These are phyloP conservation scores for Monopis laevigella DNA, from an alignment of 2,888 invertebrate species.

Conservation along the genomic window DNA sequence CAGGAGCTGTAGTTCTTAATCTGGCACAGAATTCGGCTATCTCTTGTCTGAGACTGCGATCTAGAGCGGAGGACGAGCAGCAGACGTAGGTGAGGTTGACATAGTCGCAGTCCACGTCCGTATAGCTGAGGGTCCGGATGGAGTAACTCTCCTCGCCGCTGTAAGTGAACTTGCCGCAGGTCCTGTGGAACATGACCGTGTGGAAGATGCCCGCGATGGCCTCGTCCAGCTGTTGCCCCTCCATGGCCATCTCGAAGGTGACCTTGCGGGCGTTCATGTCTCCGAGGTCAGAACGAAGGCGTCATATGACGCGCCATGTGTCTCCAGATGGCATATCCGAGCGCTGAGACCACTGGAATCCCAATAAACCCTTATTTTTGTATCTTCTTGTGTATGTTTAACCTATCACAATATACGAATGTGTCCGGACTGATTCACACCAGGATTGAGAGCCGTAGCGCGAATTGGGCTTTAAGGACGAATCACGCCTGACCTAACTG, in stretches of 20 bases:
- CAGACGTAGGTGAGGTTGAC: constrained; percentile 98
- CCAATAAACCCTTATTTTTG: no score
- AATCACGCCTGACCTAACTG: no score
- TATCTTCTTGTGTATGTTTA: no score
- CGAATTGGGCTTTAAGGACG: no score
- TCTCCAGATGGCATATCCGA: no score
- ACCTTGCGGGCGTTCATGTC: constrained; percentile 84
- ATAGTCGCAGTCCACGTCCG: constrained; percentile 97
- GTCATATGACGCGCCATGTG: no score
- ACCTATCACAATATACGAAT: no score
- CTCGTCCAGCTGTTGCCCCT: constrained; percentile 92
- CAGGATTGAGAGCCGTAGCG: no score
- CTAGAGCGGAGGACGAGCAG: constrained; percentile 84
- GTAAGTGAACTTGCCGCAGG: constrained; percentile 93
- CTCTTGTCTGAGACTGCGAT: constrained; percentile 76
- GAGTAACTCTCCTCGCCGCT: constrained; percentile 94
- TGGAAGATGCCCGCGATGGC: constrained; percentile 92
- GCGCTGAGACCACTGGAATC: no score
- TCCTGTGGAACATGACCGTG: constrained; percentile 90
- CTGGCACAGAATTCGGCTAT: constrained; percentile 83
- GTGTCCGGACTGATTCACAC: no score
- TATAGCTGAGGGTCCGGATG: constrained; percentile 94
- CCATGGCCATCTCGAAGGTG: constrained; percentile 84
- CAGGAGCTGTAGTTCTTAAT: constrained; percentile 69
- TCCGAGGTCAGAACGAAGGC: constrained; percentile 18